A percentile compares a stretch with the other conserved stretches of the same genome.
Evolutionary conservation across 2,113 vertebrate genomes (phyloP).

Genomic region (Chlorodrepanis virens): DNA sequence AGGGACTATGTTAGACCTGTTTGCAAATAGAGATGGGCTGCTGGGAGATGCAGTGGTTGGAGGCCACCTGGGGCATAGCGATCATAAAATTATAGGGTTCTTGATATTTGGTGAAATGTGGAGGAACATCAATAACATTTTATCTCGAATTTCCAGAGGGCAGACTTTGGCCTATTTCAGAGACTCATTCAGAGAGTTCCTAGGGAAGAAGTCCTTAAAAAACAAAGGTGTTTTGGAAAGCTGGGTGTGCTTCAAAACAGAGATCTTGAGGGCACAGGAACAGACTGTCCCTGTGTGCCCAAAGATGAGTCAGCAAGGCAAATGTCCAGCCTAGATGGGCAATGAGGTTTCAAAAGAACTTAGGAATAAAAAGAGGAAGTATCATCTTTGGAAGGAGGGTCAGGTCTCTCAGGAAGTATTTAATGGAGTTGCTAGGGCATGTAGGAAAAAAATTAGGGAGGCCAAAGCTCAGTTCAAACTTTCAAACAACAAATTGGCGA

Average conservation of each 20-base stretch:
- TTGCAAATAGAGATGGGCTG: not conserved
- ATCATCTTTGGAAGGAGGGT: not conserved
- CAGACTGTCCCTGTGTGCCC: not conserved
- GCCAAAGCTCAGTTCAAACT: not conserved
- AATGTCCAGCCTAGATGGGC: not conserved
- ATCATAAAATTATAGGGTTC: not conserved
- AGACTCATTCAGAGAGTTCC: not conserved
- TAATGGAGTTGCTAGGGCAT: not conserved
- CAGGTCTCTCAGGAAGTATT: not conserved
- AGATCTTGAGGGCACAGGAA: not conserved
- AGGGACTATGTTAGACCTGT: not conserved
- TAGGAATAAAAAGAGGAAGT: not conserved
- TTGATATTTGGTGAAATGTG: not conserved
- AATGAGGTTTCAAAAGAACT: not conserved
- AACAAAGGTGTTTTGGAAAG: not conserved
- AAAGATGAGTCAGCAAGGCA: not conserved
- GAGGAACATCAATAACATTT: not conserved
- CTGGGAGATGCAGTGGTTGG: not conserved
- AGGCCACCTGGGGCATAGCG: not conserved
- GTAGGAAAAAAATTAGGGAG: not conserved
- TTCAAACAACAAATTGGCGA: not conserved
- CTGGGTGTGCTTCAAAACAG: accelerated
- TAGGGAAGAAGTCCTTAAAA: not conserved
- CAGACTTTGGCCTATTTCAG: not conserved
- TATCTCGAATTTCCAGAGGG: not conserved